A percentile compares a stretch with the other conserved stretches of the same genome.
phyloP scores from a whole-genome alignment of 1,140 invertebrate species.

The Hyles euphorbiae region DNA sequence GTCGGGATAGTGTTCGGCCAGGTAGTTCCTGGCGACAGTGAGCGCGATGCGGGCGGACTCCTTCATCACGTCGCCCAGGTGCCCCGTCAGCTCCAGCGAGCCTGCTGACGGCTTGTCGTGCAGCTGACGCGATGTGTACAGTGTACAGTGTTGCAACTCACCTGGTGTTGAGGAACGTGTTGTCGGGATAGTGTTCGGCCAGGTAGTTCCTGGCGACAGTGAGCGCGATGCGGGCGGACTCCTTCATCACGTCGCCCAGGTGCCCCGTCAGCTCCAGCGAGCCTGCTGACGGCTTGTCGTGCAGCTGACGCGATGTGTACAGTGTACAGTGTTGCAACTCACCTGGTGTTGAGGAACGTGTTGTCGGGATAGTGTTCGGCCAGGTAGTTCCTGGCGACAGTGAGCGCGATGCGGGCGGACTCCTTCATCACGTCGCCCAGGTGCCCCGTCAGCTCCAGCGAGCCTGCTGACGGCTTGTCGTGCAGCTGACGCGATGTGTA shows the following conservation, averaged over 20 bases:
- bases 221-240: too few species aligned
- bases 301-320: too few species aligned
- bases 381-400: slow-evolving; percentile 89
- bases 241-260: slow-evolving; percentile 97
- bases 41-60: slow-evolving; percentile 96
- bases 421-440: slow-evolving; percentile 99
- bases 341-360: slow-evolving; percentile 85
- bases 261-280: slow-evolving; percentile 78
- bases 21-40: slow-evolving; percentile 92
- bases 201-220: slow-evolving; percentile 91
- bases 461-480: slow-evolving; percentile 76
- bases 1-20: slow-evolving; percentile 77
- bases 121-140: too few species aligned
- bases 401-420: too few species aligned
- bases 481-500: slow-evolving; percentile 39
- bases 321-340: slow-evolving; percentile 12
- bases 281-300: slow-evolving; percentile 75
- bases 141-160: slow-evolving; percentile 32
- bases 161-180: slow-evolving; percentile 86
- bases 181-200: slow-evolving; percentile 77
- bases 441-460: slow-evolving; percentile 77
- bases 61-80: slow-evolving; percentile 99
- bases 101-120: slow-evolving; percentile 75
- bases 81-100: slow-evolving; percentile 92
- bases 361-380: slow-evolving; percentile 80